phyloP scores from a whole-genome alignment of 2,797 vertebrate genomes.

The Anguilla megastoma region DNA sequence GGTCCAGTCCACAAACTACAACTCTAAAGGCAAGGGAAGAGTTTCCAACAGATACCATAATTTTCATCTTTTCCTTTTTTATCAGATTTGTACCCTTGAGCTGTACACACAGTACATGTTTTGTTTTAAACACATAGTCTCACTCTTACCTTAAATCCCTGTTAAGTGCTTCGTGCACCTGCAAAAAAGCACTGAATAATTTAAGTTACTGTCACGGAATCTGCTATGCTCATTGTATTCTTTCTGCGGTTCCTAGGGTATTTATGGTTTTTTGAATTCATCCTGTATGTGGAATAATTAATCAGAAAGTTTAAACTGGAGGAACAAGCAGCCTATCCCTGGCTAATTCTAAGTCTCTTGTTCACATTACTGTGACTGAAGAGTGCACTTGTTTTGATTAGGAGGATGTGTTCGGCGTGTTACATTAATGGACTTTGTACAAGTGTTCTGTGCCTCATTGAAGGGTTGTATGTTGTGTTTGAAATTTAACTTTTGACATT shows the following conservation, averaged over 20 bases:
- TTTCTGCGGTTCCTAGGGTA: too few species aligned
- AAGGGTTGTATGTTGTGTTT: neutral
- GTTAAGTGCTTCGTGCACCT: neutral
- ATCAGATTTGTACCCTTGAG: neutral
- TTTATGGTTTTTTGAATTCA: too few species aligned
- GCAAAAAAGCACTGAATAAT: neutral
- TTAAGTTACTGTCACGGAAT: too few species aligned
- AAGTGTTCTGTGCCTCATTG: neutral
- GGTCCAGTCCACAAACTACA: neutral
- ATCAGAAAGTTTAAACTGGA: too few species aligned
- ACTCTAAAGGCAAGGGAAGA: neutral
- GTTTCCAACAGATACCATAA: neutral
- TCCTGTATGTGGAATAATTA: too few species aligned
- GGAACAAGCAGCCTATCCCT: too few species aligned
- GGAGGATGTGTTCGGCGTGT: neutral
- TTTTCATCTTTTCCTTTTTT: neutral
- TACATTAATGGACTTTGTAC: neutral
- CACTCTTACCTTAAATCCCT: neutral
- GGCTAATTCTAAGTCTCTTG: too few species aligned
- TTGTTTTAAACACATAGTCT: neutral
- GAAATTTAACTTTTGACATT: neutral
- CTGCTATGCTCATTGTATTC: too few species aligned
- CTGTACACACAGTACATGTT: neutral
- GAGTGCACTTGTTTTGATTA: neutral
- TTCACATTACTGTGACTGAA: too few species aligned